Base-by-base conservation (phyloP, 30 jellyfish, hydroid and myxozoan species). In the Turritopsis rubra region DNA sequence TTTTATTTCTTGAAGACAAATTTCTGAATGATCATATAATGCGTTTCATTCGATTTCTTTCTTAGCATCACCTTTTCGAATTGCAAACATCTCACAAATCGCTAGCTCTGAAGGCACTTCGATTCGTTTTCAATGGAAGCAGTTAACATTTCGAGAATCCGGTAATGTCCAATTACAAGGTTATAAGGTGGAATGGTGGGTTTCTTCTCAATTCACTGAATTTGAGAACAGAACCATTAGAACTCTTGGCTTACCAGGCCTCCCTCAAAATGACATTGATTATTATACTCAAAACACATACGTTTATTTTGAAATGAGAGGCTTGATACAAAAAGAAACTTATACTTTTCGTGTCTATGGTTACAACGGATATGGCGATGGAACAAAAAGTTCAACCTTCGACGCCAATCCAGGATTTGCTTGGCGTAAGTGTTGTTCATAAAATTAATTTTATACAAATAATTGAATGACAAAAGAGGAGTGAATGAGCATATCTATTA, bases 41-140 rank as follows among this genome's bases (percentile, higher is more conserved):
- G n/a, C n/a, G n/a, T n/a, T n/a, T n/a, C n/a, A n/a, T n/a, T n/a
- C n/a, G 19, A 8, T 23, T n/a, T 54, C 8, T 79, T 52, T 17
- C 16, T 65, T 80, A 80, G 87, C 52, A 23, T 0, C 66, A 52
- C 87, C 87, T 22, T 80, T 80, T 60, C 53, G 52, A 80, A 31
- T 54, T 22, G 25, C 13, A 25, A 41, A 52, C 29, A 16, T 79
- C 18, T 13, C 1, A 3, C 82, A 74, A 74, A 52, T 24, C 9
- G 65, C 28, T 18, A 74, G 82, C 65, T 0, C 72, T 74, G 72
- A 23, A 1, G 65, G 60, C 54, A 23, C 82, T 21, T 74, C 82
- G 0, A 3, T 74, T 21, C 28, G 54, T 24, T 16, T 80, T 18
- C 26, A 31, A 17, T 80, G 87, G 87, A 18, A 19, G 3, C 78